phyloP scores from a whole-genome alignment of 2,113 vertebrate genomes.

The Anoura caudifer region DNA sequence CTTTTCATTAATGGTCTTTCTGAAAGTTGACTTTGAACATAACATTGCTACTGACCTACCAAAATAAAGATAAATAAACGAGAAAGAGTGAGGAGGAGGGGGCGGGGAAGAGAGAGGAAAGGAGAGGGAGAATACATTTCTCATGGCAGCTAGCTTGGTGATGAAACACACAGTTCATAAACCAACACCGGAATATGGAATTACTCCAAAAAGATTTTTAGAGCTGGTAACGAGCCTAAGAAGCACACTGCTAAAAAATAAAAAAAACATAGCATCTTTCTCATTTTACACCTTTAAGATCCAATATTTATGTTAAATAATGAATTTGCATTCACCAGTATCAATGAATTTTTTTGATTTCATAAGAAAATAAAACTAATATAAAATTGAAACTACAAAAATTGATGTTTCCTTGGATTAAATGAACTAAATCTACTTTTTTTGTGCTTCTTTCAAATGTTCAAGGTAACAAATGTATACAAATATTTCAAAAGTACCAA shows the following conservation, averaged over 20 bases:
- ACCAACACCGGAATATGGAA: slow-evolving; percentile 21
- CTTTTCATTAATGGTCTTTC: slow-evolving; percentile 47
- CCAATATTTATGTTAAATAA: slow-evolving; percentile 55
- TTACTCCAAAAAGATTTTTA: slow-evolving; percentile 46
- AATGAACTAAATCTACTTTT: slow-evolving; percentile 75
- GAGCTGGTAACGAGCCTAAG: slow-evolving; percentile 39
- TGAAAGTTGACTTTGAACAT: slow-evolving; percentile 50
- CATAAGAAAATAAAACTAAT: slow-evolving; percentile 71
- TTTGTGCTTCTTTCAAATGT: slow-evolving; percentile 75
- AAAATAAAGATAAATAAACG: neutral
- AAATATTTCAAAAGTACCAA: slow-evolving; percentile 76
- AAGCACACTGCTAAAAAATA: slow-evolving; percentile 59
- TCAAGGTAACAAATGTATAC: slow-evolving; percentile 77
- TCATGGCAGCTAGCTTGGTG: slow-evolving; percentile 43
- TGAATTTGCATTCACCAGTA: slow-evolving; percentile 36
- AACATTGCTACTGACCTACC: slow-evolving; percentile 45
- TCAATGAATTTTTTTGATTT: slow-evolving; percentile 56
- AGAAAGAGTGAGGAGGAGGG: neutral
- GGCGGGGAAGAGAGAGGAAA: no score
- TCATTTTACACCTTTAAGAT: slow-evolving; percentile 32
- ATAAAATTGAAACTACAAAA: slow-evolving; percentile 67
- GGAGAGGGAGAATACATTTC: neutral
- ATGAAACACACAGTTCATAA: slow-evolving; percentile 53
- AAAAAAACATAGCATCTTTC: slow-evolving; percentile 42
- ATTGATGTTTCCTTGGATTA: slow-evolving; percentile 68